These are phyloP conservation scores for Halocaridina rubra DNA, from an alignment of 2,888 invertebrate species.

Conservation along the genomic window DNA sequence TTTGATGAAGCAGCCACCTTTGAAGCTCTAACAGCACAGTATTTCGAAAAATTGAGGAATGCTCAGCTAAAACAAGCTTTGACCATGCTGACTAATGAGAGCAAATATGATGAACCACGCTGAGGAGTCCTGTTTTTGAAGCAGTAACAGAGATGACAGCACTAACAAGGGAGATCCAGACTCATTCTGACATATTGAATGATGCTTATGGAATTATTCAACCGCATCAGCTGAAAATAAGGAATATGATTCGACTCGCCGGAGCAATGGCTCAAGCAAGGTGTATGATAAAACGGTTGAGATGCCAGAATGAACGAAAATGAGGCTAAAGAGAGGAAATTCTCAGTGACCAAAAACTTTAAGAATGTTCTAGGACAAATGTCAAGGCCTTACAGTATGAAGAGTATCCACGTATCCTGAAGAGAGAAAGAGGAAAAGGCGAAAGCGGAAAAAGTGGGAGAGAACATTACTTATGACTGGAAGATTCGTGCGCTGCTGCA, in stretches of 20 bases:
- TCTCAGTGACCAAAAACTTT: no score
- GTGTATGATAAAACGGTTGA: no score
- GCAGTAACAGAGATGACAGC: background rate
- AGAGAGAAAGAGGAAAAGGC: background rate
- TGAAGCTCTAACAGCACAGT: background rate
- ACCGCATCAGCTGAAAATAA: slow-evolving; percentile 1
- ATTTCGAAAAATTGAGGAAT: background rate
- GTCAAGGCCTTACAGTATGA: background rate
- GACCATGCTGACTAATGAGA: background rate
- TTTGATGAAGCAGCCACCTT: background rate
- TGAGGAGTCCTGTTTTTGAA: background rate
- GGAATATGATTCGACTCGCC: background rate
- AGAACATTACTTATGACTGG: background rate
- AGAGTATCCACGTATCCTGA: background rate
- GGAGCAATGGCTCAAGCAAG: no score
- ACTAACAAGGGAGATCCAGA: background rate
- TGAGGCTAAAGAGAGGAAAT: no score
- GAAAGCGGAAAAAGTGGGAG: background rate
- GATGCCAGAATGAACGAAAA: no score
- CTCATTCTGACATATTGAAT: background rate
- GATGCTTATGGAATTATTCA: background rate
- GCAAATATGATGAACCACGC: background rate
- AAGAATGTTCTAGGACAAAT: no score
- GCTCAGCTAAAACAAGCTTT: slow-evolving; percentile 3
- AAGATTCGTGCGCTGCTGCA: background rate